Evolutionary conservation across 2,113 vertebrate genomes (phyloP).

Genomic region (Tyrannus savana): DNA sequence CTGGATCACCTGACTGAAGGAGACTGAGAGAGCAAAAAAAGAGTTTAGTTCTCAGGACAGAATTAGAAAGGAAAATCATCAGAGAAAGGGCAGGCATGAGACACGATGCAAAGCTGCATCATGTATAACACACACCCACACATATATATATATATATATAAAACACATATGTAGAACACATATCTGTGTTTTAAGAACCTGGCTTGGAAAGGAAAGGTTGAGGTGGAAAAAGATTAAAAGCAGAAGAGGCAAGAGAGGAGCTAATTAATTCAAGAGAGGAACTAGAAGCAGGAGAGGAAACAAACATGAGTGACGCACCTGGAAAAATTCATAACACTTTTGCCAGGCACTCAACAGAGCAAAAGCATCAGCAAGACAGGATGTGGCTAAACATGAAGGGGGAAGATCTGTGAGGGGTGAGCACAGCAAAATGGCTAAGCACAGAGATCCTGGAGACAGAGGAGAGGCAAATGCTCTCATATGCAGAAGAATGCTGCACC

Average conservation of each 20-base stretch:
- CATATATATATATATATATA: too few species aligned
- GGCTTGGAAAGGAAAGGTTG: neutral
- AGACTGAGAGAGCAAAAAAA: neutral
- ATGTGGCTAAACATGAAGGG: neutral
- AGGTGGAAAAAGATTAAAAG: neutral
- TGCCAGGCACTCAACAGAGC: neutral
- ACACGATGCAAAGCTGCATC: neutral
- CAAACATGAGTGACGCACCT: fast-evolving
- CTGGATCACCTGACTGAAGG: neutral
- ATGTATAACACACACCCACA: too few species aligned
- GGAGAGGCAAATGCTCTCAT: neutral
- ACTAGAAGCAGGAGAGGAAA: neutral
- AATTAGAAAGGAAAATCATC: neutral
- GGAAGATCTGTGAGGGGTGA: neutral
- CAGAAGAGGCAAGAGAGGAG: neutral
- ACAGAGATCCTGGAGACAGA: neutral
- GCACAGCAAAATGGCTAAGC: fast-evolving
- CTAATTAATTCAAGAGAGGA: neutral
- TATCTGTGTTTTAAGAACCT: neutral
- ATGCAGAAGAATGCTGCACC: neutral
- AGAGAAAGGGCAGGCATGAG: neutral
- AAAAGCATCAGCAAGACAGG: neutral
- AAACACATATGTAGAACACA: too few species aligned
- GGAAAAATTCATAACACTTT: neutral
- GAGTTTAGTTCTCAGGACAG: neutral